A percentile compares a stretch with the other conserved stretches of the same genome.
phyloP scores from a whole-genome alignment of 2,113 vertebrate genomes.

The Tilapia sparmanii region DNA sequence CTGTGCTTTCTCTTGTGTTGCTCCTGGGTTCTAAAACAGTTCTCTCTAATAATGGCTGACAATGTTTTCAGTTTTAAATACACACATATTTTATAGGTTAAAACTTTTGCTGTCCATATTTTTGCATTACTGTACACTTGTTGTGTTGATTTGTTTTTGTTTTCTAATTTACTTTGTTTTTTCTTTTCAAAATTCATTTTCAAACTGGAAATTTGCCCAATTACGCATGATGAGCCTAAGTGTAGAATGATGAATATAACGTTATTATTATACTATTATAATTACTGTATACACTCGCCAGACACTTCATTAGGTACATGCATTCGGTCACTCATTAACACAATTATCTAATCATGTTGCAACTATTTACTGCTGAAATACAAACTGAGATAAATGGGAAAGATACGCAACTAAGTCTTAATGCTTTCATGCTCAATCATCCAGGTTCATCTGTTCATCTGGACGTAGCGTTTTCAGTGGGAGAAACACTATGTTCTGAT shows the following conservation, averaged over 20 bases:
- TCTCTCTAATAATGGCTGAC: neutral
- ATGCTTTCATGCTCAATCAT: neutral
- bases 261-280: neutral
- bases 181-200: neutral
- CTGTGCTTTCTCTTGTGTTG: neutral
- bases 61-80: neutral
- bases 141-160: neutral
- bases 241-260: neutral
- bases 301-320: neutral
- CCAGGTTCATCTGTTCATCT: neutral
- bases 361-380: neutral
- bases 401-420: neutral
- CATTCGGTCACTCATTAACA: rapidly evolving
- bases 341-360: neutral
- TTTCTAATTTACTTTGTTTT: neutral
- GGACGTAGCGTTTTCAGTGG: rapidly evolving
- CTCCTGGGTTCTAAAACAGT: neutral
- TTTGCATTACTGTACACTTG: neutral
- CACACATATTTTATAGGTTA: neutral
- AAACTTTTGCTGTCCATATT: neutral
- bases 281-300: rapidly evolving
- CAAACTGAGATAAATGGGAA: neutral
- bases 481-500: neutral
- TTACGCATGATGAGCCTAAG: neutral
- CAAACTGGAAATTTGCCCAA: neutral